Percentiles rank a stretch among this genome's conserved stretches.
phyloP scores from a whole-genome alignment of 2,113 vertebrate genomes.

The Gobio gobio region DNA sequence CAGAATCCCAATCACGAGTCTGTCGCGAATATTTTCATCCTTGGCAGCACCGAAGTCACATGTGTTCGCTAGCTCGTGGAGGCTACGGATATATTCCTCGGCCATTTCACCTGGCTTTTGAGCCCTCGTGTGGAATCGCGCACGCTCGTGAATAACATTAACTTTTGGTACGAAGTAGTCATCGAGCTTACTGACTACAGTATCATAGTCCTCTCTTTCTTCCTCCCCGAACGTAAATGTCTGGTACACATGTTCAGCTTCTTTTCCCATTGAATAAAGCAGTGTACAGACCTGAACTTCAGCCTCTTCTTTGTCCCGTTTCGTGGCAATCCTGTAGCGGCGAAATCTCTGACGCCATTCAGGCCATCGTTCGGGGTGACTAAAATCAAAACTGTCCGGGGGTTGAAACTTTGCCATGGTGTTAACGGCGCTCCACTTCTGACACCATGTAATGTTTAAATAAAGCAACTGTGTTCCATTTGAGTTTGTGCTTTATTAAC shows the following conservation, averaged over 20 bases:
- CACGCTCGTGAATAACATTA: no score
- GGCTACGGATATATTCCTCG: no score
- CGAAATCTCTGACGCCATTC: neutral
- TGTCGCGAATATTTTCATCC: neutral
- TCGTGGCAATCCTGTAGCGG: neutral
- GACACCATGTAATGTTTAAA: no score
- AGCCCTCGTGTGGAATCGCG: neutral
- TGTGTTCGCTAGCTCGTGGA: no score
- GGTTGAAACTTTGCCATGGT: neutral
- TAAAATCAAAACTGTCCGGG: neutral
- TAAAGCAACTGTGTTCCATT: no score
- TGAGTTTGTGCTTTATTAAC: no score
- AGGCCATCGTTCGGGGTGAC: neutral
- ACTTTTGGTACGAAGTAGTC: no score
- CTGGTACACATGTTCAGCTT: conserved; percentile 44
- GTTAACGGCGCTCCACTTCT: no score
- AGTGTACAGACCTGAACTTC: neutral
- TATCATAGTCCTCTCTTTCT: no score
- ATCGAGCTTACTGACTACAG: no score
- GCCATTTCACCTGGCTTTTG: neutral
- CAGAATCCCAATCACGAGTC: neutral
- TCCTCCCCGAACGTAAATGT: neutral
- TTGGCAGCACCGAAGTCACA: no score
- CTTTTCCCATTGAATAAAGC: conserved; percentile 37
- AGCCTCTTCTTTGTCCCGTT: no score